Base-by-base conservation (phyloP, 2,888 invertebrate genomes). In the Sarcophaga variegata region DNA sequence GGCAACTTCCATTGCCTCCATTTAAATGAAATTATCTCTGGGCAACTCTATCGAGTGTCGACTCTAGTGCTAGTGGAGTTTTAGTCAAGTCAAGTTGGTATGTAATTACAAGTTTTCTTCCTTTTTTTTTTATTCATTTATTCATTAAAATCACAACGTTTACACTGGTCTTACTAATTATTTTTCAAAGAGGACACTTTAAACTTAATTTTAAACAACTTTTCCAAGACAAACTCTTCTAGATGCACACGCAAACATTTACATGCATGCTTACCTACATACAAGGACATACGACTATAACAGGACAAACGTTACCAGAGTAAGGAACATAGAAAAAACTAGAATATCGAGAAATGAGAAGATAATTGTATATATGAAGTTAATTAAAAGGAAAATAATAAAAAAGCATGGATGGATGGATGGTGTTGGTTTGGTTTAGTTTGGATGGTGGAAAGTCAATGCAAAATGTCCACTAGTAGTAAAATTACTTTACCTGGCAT, bases 141-240 rank as follows among this genome's bases (percentile, higher is more conserved):
- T 54, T 84, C 84, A 87, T 87, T 87, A 87, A 78, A 87, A 87
- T 84, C 78, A 76, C 84, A 81, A 84, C 81, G 84, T 79, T 87
- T 81, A 76, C 79, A 77, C 80, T 84, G 84, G 84, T 75, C 84
- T 85, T 77, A 70, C 81, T 81, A 85, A 85, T 85, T 85, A 81
- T 81, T 85, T 85, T 78, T 12, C 59, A 85, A 81, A 81, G 81
- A 81, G 74, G 74, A 82, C 74, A 85, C 85, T 85, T 85, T 22
- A 85, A 82, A 78, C 69, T 78, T 85, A 27, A 85, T 76, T 87
- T 87, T 22, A 77, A 83, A 81, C 62, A 77, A 78, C 62, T 81
- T 77, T 60, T 37, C n/a, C 22, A 64, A 74, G 72, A 79, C 59
- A 72, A 66, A 66, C 79, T 63, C 17, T 54, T 54, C 4, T 14